phyloP scores from a whole-genome alignment of 2,113 vertebrate genomes.

The Oncorhynchus kisutch region DNA sequence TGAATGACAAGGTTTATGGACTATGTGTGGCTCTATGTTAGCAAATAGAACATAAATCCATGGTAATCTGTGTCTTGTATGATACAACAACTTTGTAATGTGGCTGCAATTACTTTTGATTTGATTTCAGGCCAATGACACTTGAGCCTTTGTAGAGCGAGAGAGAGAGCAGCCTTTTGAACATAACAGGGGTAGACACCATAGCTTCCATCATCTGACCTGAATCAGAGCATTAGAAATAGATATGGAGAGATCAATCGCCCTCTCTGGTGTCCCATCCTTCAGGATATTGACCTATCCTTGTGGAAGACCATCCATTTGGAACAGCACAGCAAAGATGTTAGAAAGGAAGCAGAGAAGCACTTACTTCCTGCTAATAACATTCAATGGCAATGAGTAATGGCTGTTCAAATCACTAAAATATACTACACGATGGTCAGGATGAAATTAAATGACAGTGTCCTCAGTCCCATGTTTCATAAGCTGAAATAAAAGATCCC shows the following conservation, averaged over 20 bases:
- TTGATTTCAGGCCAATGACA: slow-evolving; percentile 27
- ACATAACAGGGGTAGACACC: slow-evolving; percentile 32
- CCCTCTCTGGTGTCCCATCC: slow-evolving; percentile 37
- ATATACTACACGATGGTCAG: neutral
- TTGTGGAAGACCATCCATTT: slow-evolving; percentile 38
- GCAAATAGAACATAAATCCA: slow-evolving; percentile 76
- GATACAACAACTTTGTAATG: slow-evolving; percentile 45
- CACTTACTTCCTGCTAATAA: slow-evolving; percentile 21
- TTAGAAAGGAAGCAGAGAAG: slow-evolving; percentile 24
- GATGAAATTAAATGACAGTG: neutral
- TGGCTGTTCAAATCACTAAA: neutral
- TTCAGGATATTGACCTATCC: slow-evolving; percentile 48
- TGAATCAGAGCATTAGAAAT: slow-evolving; percentile 36
- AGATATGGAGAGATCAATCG: slow-evolving; percentile 54
- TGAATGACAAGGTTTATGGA: slow-evolving; percentile 83
- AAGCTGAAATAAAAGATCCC: no score
- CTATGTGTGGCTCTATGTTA: slow-evolving; percentile 78
- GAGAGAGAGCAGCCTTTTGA: slow-evolving; percentile 35
- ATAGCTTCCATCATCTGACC: slow-evolving; percentile 43
- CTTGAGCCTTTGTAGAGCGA: slow-evolving; percentile 27
- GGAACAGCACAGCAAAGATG: slow-evolving; percentile 34
- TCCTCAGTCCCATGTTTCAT: neutral
- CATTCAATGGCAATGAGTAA: neutral
- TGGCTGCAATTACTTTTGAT: slow-evolving; percentile 4
- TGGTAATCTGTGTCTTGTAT: slow-evolving; percentile 66